Evolutionary conservation across 2,113 vertebrate species (phyloP), one percentile per base, ranked within the genome.

Genomic region (Suncus etruscus): DNA sequence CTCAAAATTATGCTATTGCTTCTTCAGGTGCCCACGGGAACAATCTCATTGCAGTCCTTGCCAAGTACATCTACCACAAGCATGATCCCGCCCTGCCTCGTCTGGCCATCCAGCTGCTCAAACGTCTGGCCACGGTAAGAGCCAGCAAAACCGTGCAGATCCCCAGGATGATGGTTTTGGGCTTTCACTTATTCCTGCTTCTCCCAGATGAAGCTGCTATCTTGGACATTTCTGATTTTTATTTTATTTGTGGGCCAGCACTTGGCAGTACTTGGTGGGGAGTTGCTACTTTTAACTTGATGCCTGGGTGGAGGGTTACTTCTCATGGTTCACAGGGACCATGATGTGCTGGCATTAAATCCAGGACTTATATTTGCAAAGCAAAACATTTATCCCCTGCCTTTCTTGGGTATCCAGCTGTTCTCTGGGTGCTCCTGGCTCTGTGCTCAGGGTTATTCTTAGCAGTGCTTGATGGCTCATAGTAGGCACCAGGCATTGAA

Each of bases 41-140:
- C 97, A 99, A 99, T 70, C 98, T 99, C 83, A 99, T 99, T n/a
- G 98, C 99, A 0, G 98, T 99, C 74, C 95, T 99, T 96, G 99
- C 99, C 82, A 99, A 99, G 93, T 99, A 99, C 51, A 99, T 99
- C 95, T 99, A 99, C 97, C 99, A 99, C 96, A 99, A 98, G 89
- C 99, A 99, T 0, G 99, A 99, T 95, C 99, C 99, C 0, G 99
- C 99, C 0, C 97, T 99, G 85, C 99, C 99, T 1, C 98, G 99
- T 63, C 98, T 99, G 45, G 99, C 99, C n/a, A 98, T 99, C 95
- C 99, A 99, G 81, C 97, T 99, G 91, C 98, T 99, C 32, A 99
- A 99, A 94, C 98, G 99, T 58, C 98, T 99, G 24, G 99, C 99
- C 91, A 99, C 98, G 58, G 99, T 99, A 97, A 97, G 97, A 87